Base-by-base conservation (phyloP, 2,113 vertebrate genomes). In the Hippopotamus amphibius region DNA sequence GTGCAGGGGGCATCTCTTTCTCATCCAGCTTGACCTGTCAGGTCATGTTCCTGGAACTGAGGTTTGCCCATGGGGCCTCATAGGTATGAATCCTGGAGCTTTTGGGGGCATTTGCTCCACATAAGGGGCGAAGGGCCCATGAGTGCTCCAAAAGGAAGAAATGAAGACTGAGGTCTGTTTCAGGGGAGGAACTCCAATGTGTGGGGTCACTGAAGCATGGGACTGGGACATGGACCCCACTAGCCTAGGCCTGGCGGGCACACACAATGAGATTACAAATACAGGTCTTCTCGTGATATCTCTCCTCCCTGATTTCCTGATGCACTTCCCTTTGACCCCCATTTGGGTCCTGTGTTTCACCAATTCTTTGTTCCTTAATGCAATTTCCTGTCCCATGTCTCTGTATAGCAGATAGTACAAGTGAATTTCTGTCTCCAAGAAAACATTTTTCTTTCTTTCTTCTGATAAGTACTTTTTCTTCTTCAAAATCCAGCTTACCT, bases 201-300 rank as follows among this genome's bases (percentile, higher is more conserved):
- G 2, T 43, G 61, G 8, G 43, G 17, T 48, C 21, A 13, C 37
- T 33, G 59, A 50, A 66, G 15, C 0, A 0, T 9, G 17, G 59
- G 33, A 53, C 24, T 4, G 4, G 28, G 28, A 28, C 8, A 24
- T 6, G 14, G 41, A 2, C 6, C 43, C 41, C 6, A 9, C 26
- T 43, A n/a, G 16, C 28, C 43, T 37, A 37, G 48, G 19, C 15
- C 24, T 16, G 19, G 24, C 30, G 43, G 57, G 15, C 65, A 16
- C 12, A 12, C 48, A 79, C 69, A 26, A 0, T 17, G 8, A 89
- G 28, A 41, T 30, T 2, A 53, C 26, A 33, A 53, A 30, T 4
- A 2, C 2, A 17, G 0, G 4, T 74, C 46, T 69, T 79, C 46
- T 17, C 7, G 0, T 5, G 43, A 15, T 0, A 3, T 14, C 16